phyloP scores from a whole-genome alignment of 1,140 invertebrate genomes.

The Plutomurus gul region DNA sequence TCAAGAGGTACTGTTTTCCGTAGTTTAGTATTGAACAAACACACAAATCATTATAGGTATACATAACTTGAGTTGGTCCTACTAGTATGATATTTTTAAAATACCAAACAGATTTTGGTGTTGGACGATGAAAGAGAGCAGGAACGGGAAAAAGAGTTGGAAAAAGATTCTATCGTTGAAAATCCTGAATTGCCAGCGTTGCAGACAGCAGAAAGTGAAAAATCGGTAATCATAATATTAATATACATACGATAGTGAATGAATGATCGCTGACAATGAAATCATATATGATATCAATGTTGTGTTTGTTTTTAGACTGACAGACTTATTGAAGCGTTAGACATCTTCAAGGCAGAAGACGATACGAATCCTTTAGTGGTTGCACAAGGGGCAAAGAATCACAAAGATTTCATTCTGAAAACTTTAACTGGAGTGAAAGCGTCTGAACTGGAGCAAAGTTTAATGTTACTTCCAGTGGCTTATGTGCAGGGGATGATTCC shows the following conservation, averaged over 20 bases:
- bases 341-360: constrained; percentile 72
- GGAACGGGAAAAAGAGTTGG: constrained; percentile 72
- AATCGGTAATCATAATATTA: constrained; percentile 68
- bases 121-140: constrained; percentile 89
- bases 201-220: constrained; percentile 89
- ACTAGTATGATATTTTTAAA: neutral
- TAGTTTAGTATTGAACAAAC: neutral
- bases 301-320: constrained; percentile 70
- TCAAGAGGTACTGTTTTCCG: constrained; percentile 64
- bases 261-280: neutral
- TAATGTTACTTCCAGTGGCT: constrained; percentile 54
- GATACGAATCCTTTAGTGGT: constrained; percentile 75
- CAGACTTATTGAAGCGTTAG: constrained; percentile 83
- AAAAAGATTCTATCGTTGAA: constrained; percentile 73
- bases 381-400: constrained; percentile 71
- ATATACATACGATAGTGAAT: too few species aligned
- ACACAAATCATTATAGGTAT: too few species aligned
- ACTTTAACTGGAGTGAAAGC: constrained; percentile 73
- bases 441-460: constrained; percentile 49
- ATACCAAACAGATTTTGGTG: constrained; percentile 77
- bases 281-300: constrained; percentile 31
- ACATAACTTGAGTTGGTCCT: too few species aligned
- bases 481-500: constrained; percentile 57
- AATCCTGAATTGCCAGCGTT: constrained; percentile 69
- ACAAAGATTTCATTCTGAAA: constrained; percentile 80